These are phyloP conservation scores for Dromaius novaehollandiae DNA, from an alignment of 2,113 vertebrate genomes.

Conservation along the genomic window DNA sequence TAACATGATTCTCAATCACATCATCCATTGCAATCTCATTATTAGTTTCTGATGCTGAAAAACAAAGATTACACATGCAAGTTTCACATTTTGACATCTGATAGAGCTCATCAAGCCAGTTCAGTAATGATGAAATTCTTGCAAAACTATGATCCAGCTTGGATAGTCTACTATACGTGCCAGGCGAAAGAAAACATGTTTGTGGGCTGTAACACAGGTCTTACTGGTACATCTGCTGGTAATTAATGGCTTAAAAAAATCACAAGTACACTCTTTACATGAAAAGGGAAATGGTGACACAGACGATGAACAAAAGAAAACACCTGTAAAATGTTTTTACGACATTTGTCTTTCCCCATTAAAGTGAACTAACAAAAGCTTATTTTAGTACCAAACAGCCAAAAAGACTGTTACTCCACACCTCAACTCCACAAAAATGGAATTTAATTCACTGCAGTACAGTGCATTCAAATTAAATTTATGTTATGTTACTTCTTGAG, in stretches of 20 bases:
- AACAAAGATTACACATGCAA: not conserved
- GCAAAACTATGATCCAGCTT: not conserved
- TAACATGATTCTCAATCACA: constrained; percentile 85
- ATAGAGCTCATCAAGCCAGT: not conserved
- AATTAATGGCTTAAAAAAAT: not conserved
- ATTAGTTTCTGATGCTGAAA: constrained; percentile 76
- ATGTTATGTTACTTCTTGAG: not conserved
- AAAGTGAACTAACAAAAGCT: not conserved
- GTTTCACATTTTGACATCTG: not conserved
- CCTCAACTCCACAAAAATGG: not conserved
- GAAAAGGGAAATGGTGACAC: not conserved
- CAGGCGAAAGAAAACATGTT: not conserved
- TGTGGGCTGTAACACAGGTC: not conserved
- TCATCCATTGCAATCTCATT: constrained; percentile 72
- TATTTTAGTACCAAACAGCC: not conserved
- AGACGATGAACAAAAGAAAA: not conserved
- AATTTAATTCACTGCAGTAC: not conserved
- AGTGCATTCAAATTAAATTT: not conserved
- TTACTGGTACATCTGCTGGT: not conserved
- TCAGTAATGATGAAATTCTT: not conserved
- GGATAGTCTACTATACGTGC: not conserved
- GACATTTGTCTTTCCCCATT: not conserved
- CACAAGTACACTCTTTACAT: not conserved
- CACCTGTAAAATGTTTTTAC: not conserved
- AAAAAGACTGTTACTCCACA: not conserved